phyloP scores from a whole-genome alignment of 2,888 invertebrate genomes.

The Heliothis peltigera region DNA sequence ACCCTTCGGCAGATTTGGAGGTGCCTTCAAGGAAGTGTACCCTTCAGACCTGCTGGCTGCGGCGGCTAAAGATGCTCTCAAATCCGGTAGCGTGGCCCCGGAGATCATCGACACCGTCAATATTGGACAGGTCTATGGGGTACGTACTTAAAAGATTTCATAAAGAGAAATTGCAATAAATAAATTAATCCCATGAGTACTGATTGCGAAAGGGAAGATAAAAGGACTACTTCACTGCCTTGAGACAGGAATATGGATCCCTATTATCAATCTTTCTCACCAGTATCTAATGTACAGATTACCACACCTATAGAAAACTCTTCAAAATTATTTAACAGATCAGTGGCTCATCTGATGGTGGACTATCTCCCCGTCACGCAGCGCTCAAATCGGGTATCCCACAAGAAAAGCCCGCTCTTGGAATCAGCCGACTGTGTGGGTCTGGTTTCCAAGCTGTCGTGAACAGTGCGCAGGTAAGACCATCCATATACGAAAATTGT shows the following conservation, averaged over 20 bases:
- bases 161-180: no score
- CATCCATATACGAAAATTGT: no score
- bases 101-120: conserved; percentile 96
- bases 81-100: conserved; percentile 94
- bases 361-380: conserved; percentile 95
- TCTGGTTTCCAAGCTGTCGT: conserved; percentile 98
- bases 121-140: conserved; percentile 96
- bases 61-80: conserved; percentile 94
- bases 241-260: no score
- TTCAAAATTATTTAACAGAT: conserved; percentile 82
- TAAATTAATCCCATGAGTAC: background rate
- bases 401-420: conserved; percentile 94
- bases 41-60: conserved; percentile 94
- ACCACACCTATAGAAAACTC: no score
- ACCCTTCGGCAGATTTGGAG: conserved; percentile 98
- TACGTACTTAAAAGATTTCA: conserved; percentile 59
- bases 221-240: no score
- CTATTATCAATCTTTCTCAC: no score
- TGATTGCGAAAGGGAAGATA: no score
- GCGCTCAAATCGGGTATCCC: conserved; percentile 95
- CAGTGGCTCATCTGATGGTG: conserved; percentile 95
- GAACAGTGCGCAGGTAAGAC: conserved; percentile 94
- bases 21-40: conserved; percentile 92
- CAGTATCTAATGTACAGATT: no score
- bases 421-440: conserved; percentile 98